Percentiles rank a stretch among this genome's conserved stretches.
phyloP scores from a whole-genome alignment of 2,797 vertebrate genomes.

The Arrhamphus sclerolepis region DNA sequence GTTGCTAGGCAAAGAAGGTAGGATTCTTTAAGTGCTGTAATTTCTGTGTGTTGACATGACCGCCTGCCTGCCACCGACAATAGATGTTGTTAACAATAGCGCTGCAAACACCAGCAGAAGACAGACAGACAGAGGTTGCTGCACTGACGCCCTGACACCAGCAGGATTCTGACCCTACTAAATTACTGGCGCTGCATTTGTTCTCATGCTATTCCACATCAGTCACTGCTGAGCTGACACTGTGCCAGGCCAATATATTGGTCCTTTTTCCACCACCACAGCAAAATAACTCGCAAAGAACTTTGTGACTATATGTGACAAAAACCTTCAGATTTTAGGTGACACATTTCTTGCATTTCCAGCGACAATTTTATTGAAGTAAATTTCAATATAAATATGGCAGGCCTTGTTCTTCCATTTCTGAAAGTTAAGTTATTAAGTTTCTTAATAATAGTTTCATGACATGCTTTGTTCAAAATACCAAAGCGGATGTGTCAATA shows the following conservation, averaged over 20 bases:
- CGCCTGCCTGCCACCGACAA: constrained; percentile 42
- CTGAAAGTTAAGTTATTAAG: neutral
- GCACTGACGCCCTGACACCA: constrained; percentile 42
- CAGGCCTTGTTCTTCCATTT: neutral
- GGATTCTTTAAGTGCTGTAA: constrained; percentile 31
- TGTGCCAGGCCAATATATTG: constrained; percentile 19
- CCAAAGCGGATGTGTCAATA: too few relatives aligned
- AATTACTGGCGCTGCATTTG: constrained; percentile 17
- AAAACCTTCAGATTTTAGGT: constrained; percentile 1
- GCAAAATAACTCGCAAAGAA: constrained; percentile 19
- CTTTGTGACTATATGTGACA: neutral
- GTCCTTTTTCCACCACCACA: constrained; percentile 12
- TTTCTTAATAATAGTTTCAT: too few relatives aligned
- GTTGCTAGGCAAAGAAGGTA: constrained; percentile 56
- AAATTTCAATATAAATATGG: neutral
- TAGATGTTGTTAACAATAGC: constrained; percentile 28
- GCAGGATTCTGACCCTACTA: constrained; percentile 34
- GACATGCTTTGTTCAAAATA: too few relatives aligned
- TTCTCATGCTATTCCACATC: constrained; percentile 13
- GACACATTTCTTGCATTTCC: neutral
- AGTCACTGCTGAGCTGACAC: constrained; percentile 23
- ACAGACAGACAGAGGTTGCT: constrained; percentile 15
- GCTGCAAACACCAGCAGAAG: constrained; percentile 51
- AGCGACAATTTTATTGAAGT: neutral
- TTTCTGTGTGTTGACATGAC: constrained; percentile 57